Base-by-base conservation (phyloP, 2,888 invertebrate species). In the Epirrhoe tristata region DNA sequence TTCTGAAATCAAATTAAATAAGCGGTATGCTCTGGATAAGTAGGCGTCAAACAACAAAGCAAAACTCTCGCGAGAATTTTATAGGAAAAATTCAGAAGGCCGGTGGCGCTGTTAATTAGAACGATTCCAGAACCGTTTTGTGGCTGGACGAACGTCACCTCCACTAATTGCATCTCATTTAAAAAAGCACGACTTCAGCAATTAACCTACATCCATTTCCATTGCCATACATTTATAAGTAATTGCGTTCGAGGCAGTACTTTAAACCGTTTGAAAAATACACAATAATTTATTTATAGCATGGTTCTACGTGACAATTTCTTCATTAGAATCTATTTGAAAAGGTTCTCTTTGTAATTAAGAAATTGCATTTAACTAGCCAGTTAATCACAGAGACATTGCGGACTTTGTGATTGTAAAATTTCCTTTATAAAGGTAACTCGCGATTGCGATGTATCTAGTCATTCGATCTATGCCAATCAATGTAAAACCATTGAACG, bases 81-180 rank as follows among this genome's bases (percentile, higher is more conserved):
- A 69, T 73, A 67, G 51, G 24, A 71, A 64, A 72, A 61, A 63
- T 69, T 67, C 60, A 66, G 67, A 59, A 70, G 58, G 59, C 63
- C 48, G 51, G 57, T 50, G 60, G 70, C 72, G 69, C 77, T 80
- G 78, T 82, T 85, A 86, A 87, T 87, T 85, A 85, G 79, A 80
- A 81, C 76, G 76, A 81, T 81, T 81, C 75, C 77, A 77, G 77
- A 77, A 72, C 79, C 80, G 77, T 81, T 83, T 81, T 70, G 77
- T 74, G 77, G 81, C 72, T 80, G 77, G 76, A 74, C 72, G 78
- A 69, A 64, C 73, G 81, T 78, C 79, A 82, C 81, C 81, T 82
- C 73, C 78, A 79, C 84, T 88, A 88, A 88, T 88, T 88, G 87
- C 87, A 79, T 79, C 85, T 86, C 86, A 85, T 87, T 86, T 83